phyloP scores from a whole-genome alignment of 1,140 invertebrate genomes.

The Druon quercuslanigerum region DNA sequence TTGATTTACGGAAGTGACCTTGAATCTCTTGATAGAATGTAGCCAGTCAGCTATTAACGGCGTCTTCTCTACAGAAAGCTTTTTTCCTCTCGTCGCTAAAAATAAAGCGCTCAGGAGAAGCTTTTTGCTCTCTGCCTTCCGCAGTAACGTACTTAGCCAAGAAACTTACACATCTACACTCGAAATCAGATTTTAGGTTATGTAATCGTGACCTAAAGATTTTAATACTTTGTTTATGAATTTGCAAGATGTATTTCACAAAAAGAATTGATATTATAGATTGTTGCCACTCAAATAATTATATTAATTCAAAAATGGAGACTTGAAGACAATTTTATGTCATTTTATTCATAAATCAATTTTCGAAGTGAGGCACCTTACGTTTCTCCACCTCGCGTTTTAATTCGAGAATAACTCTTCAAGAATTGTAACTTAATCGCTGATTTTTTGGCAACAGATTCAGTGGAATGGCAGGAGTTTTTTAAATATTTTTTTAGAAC shows the following conservation, averaged over 20 bases:
- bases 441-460: too few species aligned
- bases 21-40: background rate
- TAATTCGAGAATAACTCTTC: too few species aligned
- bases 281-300: conserved; percentile 30
- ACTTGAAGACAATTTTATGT: conserved; percentile 16
- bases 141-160: conserved; percentile 7
- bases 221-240: conserved; percentile 4
- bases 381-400: background rate
- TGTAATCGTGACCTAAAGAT: background rate
- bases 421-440: too few species aligned
- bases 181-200: background rate
- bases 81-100: conserved; percentile 1
- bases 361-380: conserved; percentile 18
- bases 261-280: conserved; percentile 34
- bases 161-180: background rate
- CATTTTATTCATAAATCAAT: conserved; percentile 45
- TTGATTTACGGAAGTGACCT: conserved; percentile 28
- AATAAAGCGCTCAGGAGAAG: background rate
- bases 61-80: background rate
- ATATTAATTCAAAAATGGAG: too few species aligned
- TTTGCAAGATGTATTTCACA: conserved; percentile 41
- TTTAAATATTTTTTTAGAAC: conserved; percentile 23
- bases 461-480: conserved; percentile 45
- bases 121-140: background rate
- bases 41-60: conserved; percentile 23